These are phyloP conservation scores for Acanthopagrus latus DNA, from an alignment of 2,797 vertebrate genomes.

Conservation along the genomic window DNA sequence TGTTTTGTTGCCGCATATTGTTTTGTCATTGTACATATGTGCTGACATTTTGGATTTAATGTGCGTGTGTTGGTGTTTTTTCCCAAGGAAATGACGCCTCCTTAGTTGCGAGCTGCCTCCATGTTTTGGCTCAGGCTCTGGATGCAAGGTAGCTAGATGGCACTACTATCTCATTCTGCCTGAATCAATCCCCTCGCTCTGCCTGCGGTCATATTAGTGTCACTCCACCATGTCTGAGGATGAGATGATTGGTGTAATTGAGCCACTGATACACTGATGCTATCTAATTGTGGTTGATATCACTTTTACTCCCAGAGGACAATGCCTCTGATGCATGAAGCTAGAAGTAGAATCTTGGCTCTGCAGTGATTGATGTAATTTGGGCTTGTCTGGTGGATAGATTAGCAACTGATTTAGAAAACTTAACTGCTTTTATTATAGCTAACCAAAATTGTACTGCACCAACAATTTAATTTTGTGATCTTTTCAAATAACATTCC, in stretches of 20 bases:
- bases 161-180: constrained; percentile 58
- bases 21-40: constrained; percentile 13
- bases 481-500: neutral
- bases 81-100: constrained; percentile 89
- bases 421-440: constrained; percentile 23
- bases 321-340: constrained; percentile 47
- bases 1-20: neutral
- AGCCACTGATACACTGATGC: constrained; percentile 61
- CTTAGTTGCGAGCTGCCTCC: constrained; percentile 92
- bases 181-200: constrained; percentile 36
- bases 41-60: neutral
- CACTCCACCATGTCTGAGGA: constrained; percentile 55
- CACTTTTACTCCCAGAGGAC: constrained; percentile 57
- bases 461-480: neutral
- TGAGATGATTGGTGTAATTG: constrained; percentile 67
- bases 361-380: constrained; percentile 46
- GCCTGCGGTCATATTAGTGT: constrained; percentile 61
- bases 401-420: constrained; percentile 43
- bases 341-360: constrained; percentile 30
- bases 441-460: neutral
- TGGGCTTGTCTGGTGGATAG: constrained; percentile 22
- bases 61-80: constrained; percentile 16
- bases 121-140: constrained; percentile 92
- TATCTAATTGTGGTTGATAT: constrained; percentile 66
- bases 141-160: constrained; percentile 91